phyloP scores from a whole-genome alignment of 2,797 vertebrate species.

The Anguilla marmorata region DNA sequence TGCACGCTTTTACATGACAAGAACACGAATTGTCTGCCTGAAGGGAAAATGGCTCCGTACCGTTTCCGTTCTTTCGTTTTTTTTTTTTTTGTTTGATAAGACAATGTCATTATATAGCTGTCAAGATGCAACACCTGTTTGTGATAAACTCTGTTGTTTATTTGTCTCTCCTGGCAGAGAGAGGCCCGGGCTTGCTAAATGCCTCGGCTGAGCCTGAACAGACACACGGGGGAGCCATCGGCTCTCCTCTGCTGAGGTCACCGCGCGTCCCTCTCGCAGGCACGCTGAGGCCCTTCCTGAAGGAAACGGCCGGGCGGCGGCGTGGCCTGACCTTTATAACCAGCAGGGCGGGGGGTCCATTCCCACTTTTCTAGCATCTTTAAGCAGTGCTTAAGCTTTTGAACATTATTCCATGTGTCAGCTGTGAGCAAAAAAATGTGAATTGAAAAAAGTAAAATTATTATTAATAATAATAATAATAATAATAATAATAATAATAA shows the following conservation, averaged over 20 bases:
- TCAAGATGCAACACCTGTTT: slow-evolving; percentile 20
- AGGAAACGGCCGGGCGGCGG: neutral
- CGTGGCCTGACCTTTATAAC: neutral
- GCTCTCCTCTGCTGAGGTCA: neutral
- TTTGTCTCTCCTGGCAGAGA: neutral
- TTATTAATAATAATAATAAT: neutral
- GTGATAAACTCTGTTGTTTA: slow-evolving; percentile 16
- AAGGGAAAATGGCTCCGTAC: neutral
- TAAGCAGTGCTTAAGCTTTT: neutral
- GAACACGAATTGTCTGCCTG: slow-evolving; percentile 12
- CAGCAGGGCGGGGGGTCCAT: neutral
- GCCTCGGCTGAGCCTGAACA: neutral
- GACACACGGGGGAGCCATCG: neutral
- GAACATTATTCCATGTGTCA: neutral
- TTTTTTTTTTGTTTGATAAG: slow-evolving; percentile 6
- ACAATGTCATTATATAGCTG: slow-evolving; percentile 9
- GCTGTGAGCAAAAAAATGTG: no score
- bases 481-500: no score
- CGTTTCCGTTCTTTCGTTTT: neutral
- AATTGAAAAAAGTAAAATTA: neutral
- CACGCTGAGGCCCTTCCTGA: neutral
- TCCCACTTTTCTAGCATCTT: neutral
- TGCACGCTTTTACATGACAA: slow-evolving; percentile 2
- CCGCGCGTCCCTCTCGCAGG: neutral
- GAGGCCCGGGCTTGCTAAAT: neutral